phyloP scores from a whole-genome alignment of 2,797 vertebrate species.

The Scarus forsteni region DNA sequence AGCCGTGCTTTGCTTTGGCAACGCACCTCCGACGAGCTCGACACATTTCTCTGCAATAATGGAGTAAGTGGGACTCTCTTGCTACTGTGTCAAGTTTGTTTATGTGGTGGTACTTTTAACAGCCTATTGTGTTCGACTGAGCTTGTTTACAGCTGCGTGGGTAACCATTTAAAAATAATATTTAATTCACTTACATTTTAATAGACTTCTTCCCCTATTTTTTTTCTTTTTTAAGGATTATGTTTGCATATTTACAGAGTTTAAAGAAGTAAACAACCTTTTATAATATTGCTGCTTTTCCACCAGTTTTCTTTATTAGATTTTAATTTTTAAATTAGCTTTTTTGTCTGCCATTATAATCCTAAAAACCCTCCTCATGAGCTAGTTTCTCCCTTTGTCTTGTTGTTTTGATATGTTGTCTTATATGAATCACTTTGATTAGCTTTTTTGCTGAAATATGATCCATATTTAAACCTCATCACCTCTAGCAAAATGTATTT shows the following conservation, averaged over 20 bases:
- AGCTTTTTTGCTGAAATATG: no score
- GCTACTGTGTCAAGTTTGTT: conserved; percentile 27
- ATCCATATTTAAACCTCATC: no score
- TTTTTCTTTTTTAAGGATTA: not conserved
- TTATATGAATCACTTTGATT: no score
- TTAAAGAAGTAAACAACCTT: no score
- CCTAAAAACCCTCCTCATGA: no score
- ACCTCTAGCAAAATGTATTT: no score
- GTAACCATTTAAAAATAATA: not conserved
- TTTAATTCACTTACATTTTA: not conserved
- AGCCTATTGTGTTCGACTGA: not conserved
- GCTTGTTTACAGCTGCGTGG: not conserved
- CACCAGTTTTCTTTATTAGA: not conserved
- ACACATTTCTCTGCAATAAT: conserved; percentile 84
- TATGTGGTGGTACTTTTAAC: conserved; percentile 1
- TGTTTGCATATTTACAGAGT: no score
- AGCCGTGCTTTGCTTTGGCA: conserved; percentile 87
- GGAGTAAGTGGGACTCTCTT: conserved; percentile 85
- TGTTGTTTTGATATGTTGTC: no score
- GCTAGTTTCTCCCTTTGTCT: no score
- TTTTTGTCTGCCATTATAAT: not conserved
- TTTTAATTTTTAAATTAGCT: no score
- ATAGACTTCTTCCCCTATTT: not conserved
- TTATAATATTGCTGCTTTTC: no score
- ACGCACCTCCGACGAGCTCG: conserved; percentile 84